phyloP scores from a whole-genome alignment of 2,113 vertebrate species.

The Phodopus roborovskii region DNA sequence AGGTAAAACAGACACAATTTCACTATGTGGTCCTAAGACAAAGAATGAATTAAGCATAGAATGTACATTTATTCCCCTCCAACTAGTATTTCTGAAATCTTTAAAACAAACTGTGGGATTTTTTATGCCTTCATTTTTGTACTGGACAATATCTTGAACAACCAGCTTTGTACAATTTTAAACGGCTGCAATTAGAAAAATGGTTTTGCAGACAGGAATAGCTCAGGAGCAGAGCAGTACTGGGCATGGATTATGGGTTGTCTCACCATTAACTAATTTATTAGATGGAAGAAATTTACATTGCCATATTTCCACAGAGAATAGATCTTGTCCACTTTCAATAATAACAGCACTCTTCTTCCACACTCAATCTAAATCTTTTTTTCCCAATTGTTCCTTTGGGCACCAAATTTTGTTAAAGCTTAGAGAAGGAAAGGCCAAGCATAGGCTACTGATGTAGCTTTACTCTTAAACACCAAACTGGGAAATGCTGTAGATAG shows the following conservation, averaged over 20 bases:
- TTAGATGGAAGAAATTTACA: slow-evolving; percentile 27
- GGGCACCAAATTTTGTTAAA: slow-evolving; percentile 24
- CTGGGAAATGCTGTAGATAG: background rate
- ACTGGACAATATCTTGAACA: background rate
- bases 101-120: background rate
- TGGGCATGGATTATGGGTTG: background rate
- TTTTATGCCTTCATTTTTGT: background rate
- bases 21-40: background rate
- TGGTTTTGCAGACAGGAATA: slow-evolving; percentile 10
- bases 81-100: background rate
- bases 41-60: slow-evolving; percentile 4
- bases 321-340: background rate
- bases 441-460: background rate
- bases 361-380: background rate
- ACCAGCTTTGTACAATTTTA: background rate
- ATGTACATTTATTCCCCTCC: background rate
- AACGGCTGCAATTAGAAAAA: slow-evolving; percentile 12
- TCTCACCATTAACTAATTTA: slow-evolving; percentile 20
- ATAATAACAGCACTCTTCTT: background rate
- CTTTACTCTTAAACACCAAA: background rate
- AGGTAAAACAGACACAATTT: slow-evolving; percentile 9
- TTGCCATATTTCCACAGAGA: slow-evolving; percentile 55
- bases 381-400: background rate
- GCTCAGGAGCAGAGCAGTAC: background rate
- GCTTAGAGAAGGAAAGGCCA: background rate